Evolutionary conservation across 1,140 invertebrate genomes (phyloP).

Genomic region (Tachypleus tridentatus): DNA sequence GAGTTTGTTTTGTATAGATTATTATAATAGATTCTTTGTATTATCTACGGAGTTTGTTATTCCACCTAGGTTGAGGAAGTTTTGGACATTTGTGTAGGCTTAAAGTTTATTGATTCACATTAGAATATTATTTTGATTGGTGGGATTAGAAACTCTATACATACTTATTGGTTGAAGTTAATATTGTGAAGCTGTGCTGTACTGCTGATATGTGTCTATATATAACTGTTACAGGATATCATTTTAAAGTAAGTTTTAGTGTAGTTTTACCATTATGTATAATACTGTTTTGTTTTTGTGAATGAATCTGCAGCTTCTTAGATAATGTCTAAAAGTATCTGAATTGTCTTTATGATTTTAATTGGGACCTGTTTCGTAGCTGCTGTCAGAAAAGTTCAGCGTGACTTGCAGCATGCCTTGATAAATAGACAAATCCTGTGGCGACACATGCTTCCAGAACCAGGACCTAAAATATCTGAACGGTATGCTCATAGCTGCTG

Average conservation of each 20-base stretch:
- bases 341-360: slow-evolving; percentile 1
- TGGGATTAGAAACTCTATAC: too few relatives aligned
- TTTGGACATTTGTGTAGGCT: too few relatives aligned
- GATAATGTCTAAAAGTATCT: neutral
- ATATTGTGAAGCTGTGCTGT: neutral
- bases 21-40: too few relatives aligned
- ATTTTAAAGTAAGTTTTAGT: neutral
- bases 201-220: neutral
- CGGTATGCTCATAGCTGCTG: slow-evolving; percentile 85
- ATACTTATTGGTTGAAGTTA: too few relatives aligned
- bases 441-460: slow-evolving; percentile 44
- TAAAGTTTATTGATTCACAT: too few relatives aligned
- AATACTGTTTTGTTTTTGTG: neutral
- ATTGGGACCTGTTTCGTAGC: slow-evolving; percentile 40
- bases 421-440: slow-evolving; percentile 53
- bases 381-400: slow-evolving; percentile 52
- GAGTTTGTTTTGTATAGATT: too few relatives aligned
- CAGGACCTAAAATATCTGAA: slow-evolving; percentile 60
- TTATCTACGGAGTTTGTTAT: too few relatives aligned
- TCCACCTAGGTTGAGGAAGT: too few relatives aligned
- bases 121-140: too few relatives aligned
- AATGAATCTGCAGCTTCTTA: neutral
- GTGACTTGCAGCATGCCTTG: slow-evolving; percentile 53
- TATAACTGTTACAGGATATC: neutral
- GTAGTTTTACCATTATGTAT: neutral